Conservation (phyloP, 1,140 invertebrate genomes). For the Heliconius himera region DNA sequence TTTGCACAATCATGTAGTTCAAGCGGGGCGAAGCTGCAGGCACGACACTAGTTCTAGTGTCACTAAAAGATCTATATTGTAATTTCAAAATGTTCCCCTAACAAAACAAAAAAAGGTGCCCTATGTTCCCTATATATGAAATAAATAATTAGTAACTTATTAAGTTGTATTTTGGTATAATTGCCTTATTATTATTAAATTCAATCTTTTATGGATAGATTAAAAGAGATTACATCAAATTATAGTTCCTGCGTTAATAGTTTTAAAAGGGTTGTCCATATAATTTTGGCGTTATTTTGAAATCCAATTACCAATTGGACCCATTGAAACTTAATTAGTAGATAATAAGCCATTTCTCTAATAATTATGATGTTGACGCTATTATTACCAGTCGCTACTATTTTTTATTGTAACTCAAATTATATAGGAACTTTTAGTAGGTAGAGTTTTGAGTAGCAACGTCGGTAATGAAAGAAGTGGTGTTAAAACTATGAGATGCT, state of each 20-base stretch:
- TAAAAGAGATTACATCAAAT: slow-evolving; percentile 28
- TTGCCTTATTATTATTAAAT: slow-evolving; percentile 12
- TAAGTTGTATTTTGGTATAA: slow-evolving; percentile 2
- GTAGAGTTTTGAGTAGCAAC: too few relatives aligned
- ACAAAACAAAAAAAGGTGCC: too few relatives aligned
- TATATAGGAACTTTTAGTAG: too few relatives aligned
- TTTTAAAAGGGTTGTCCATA: slow-evolving; percentile 28
- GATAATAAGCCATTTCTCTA: slow-evolving; percentile 35
- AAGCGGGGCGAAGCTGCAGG: too few relatives aligned
- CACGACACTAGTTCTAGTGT: too few relatives aligned
- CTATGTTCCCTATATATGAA: neutral
- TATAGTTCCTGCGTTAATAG: slow-evolving; percentile 18
- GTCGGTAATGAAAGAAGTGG: too few relatives aligned
- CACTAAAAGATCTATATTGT: too few relatives aligned
- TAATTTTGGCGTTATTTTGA: slow-evolving; percentile 24
- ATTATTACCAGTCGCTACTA: slow-evolving; percentile 17
- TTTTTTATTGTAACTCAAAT: slow-evolving; percentile 26
- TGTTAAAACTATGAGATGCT: too few relatives aligned
- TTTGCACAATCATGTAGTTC: too few relatives aligned
- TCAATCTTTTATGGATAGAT: slow-evolving; percentile 17
- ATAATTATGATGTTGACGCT: slow-evolving; percentile 18
- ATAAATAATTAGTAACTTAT: neutral
- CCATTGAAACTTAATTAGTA: slow-evolving; percentile 35
- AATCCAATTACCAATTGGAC: slow-evolving; percentile 20
- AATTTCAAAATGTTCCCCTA: too few relatives aligned